A percentile compares a stretch with the other conserved stretches of the same genome.
These are phyloP conservation scores for Mythimna impura DNA, from an alignment of 2,888 invertebrate genomes.

Conservation along the genomic window DNA sequence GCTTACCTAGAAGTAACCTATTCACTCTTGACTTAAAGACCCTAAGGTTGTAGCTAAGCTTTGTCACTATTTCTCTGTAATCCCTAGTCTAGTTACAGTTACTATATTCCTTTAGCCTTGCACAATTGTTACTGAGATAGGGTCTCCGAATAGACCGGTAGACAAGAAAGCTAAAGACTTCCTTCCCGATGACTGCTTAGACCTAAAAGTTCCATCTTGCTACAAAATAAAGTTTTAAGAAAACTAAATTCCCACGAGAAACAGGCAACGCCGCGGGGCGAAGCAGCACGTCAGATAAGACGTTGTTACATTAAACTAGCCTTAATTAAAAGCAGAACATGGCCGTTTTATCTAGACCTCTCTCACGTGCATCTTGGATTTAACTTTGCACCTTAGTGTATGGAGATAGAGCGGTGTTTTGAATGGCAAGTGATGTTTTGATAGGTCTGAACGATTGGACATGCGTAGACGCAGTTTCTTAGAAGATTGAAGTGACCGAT, in stretches of 20 bases:
- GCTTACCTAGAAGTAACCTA: too few relatives aligned
- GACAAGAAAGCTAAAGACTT: not conserved
- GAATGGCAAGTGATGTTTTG: not conserved
- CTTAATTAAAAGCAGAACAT: constrained; percentile 49
- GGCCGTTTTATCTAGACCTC: constrained; percentile 20
- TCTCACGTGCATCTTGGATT: constrained; percentile 34
- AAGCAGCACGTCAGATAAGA: constrained; percentile 54
- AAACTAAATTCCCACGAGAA: constrained; percentile 59
- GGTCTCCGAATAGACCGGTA: too few relatives aligned
- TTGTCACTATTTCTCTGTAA: too few relatives aligned
- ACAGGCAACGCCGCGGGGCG: constrained; percentile 49
- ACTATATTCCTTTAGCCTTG: too few relatives aligned
- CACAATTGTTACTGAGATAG: not conserved
- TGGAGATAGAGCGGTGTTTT: not conserved
- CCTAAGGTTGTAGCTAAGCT: too few relatives aligned
- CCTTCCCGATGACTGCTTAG: not conserved
- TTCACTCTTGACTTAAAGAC: too few relatives aligned
- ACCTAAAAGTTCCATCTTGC: not conserved
- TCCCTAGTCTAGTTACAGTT: too few relatives aligned
- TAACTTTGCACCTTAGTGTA: rapidly evolving
- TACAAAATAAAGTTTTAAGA: constrained; percentile 21
- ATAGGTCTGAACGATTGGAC: constrained; percentile 31
- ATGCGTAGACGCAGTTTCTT: constrained; percentile 54
- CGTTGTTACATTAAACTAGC: constrained; percentile 61
- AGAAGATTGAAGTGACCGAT: constrained; percentile 61